Base-by-base conservation (phyloP, 2,888 invertebrate species). In the Tortricodes alternella region DNA sequence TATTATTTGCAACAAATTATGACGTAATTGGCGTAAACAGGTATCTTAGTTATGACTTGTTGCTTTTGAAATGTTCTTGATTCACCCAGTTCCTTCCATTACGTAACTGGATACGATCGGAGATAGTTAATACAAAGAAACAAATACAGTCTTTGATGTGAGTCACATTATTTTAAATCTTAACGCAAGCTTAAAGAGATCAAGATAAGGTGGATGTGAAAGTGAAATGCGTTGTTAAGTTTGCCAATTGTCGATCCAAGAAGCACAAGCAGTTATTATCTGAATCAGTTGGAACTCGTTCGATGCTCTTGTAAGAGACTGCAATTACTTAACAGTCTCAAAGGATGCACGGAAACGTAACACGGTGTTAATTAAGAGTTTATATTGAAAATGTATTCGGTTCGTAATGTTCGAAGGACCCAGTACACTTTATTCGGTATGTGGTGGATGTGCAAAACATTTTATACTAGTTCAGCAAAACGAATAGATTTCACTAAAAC, bases 261-360 rank as follows among this genome's bases (percentile, higher is more conserved):
- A 48, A 48, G 24, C 29, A 15, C 15, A 21, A 39, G 9, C 38
- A n/a, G n/a, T 35, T 35, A 34, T 27, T 49, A 39, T 13, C 46
- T 49, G 18, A 9, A 29, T 27, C 27, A 27, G 21, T 39, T 15
- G 2, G 41, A 41, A 41, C 50, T n/a, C 1, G 39, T 39, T 15
- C 15, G 16, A 16, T 23, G n/a, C 23, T 41, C 23, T 35, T 21
- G 16, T 11, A 11, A 46, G 15, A 23, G 34, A 39, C 39, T 15
- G n/a, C 19, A 8, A 50, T 29, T 41, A 41, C 39, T 50, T 41
- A 32, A 32, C 29, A 23, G 32, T 41, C n/a, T 15, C 23, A 15
- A 21, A 50, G 4, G 27, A 23, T 24, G 21, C 13, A 9, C n/a
- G 1, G 35, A 16, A 6, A 46, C 34, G 23, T 46, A 32, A 46